Evolutionary conservation across 2,888 invertebrate genomes (phyloP).

Genomic region (Ommatoiulus sabulosus): DNA sequence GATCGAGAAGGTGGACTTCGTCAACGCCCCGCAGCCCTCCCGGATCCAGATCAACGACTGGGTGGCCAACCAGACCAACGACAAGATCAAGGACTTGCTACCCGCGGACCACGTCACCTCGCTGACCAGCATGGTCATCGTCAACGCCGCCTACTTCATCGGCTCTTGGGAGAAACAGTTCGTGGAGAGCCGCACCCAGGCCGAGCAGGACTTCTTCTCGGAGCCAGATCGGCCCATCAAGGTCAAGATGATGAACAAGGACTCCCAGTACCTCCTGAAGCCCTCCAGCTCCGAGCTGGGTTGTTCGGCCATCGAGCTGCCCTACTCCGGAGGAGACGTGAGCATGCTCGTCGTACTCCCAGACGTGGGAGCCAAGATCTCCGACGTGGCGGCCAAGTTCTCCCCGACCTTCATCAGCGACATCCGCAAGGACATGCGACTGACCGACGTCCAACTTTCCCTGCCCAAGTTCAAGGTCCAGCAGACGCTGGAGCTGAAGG

Average conservation of each 20-base stretch:
- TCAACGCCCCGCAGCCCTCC: slow-evolving; percentile 2
- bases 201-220: slow-evolving; percentile 49
- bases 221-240: neutral
- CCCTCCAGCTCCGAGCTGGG: slow-evolving; percentile 42
- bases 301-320: slow-evolving; percentile 56
- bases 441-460: slow-evolving; percentile 67
- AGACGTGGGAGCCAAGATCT: slow-evolving; percentile 76
- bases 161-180: slow-evolving; percentile 59
- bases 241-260: slow-evolving; percentile 57
- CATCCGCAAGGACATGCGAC: neutral
- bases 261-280: slow-evolving; percentile 30
- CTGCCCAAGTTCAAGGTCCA: slow-evolving; percentile 87
- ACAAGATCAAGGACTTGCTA: slow-evolving; percentile 59
- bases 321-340: slow-evolving; percentile 72
- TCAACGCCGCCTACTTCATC: slow-evolving; percentile 61
- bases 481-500: slow-evolving; percentile 65
- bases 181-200: slow-evolving; percentile 65
- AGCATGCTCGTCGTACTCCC: slow-evolving; percentile 84
- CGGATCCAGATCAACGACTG: slow-evolving; percentile 57
- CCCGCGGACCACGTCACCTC: slow-evolving; percentile 28
- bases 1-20: slow-evolving; percentile 64
- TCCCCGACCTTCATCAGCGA: neutral
- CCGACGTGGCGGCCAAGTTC: slow-evolving; percentile 58
- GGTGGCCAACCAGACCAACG: slow-evolving; percentile 58
- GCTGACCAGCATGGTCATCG: slow-evolving; percentile 56